Base-by-base conservation (phyloP, 92 coral and sea anemone genomes). In the Phenganax stokvisi region DNA sequence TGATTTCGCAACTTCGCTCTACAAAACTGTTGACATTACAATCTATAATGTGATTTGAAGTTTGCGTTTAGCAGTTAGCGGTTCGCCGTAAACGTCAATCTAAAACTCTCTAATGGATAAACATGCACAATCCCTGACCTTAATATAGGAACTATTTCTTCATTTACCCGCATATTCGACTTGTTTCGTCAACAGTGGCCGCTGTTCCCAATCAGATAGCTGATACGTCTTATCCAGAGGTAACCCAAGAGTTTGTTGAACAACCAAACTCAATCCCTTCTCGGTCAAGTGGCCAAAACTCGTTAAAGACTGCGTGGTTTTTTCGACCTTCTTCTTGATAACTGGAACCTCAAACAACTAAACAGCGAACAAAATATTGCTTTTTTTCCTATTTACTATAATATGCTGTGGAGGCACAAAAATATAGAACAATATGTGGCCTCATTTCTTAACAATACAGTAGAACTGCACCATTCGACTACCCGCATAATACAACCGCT, bases 201-300 rank as follows among this genome's bases (percentile, higher is more conserved):
- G 89, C 60, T 93, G 87, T 83, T 96, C 99, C 99, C 99, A 96
- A 78, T 96, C 99, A 37, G 99, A 96, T 37, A 96, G 81, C 81
- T 96, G 99, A 71, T 90, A 96, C 0, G 97, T 90, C 69, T 96
- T 96, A 78, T 96, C 99, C 80, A 96, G 81, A 27, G 99, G 96
- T 57, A 83, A 75, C 12, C 99, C 99, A 13, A 96, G 89, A 74
- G 92, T 90, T 55, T 86, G 88, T 73, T 83, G 88, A 44, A 92
- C 97, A 27, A 96, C 84, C 89, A 92, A 90, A 75, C 99, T 96
- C 66, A 96, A 84, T 29, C 99, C 99, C 76, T 88, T 87, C 87
- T 96, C 96, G 60, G 87, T 82, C 51, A 86, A 89, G 30, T 67
- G 86, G 2, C 89, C 74, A 54, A 75, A 71, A 30, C 87, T 62